Base-by-base conservation (phyloP, 2,888 invertebrate genomes). In the Drosophila pegasa region DNA sequence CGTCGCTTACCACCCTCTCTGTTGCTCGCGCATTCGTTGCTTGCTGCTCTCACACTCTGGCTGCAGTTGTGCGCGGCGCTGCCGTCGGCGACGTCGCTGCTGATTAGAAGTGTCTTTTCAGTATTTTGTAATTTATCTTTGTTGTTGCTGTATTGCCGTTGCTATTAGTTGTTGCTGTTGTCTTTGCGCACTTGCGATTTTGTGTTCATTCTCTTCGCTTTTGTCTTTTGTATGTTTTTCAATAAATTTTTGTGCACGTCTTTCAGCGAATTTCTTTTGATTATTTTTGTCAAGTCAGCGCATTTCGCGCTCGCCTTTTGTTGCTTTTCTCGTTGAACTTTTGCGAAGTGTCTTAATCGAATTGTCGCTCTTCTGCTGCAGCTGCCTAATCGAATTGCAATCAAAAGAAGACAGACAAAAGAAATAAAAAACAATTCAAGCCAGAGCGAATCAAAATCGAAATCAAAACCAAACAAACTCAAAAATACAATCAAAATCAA, bases 261-360 rank as follows among this genome's bases (percentile, higher is more conserved):
- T 87, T 74, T 67, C 64, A 65, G 61, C 74, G 78, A 74, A 77
- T 80, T 80, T 70, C 70, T 82, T 81, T 74, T 75, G 71, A 84
- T 88, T 83, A 70, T 80, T 87, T 78, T 87, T 80, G 87, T 78
- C 70, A 80, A 83, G 68, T 73, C 87, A 87, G 84, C 88, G 70
- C 40, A 68, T 76, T 66, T 64, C 61, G 47, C 38, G 18, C 41
- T 58, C 47, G 74, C 57, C 45, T 70, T 62, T 66, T 72, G 62
- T 58, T 55, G 57, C 65, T 67, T 51, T 83, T 69, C 69, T 74
- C 51, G 64, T 82, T 73, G 71, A 62, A 63, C 54, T 75, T 70
- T 67, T 70, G 62, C 51, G 40, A 41, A 35, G 64, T 80, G 84
- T 80, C 72, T 69, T 87, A 85, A 87, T 87, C 78, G 87, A 87